Percentiles rank a stretch among this genome's conserved stretches.
Conservation (phyloP, 2,888 invertebrate species). For the Cryptophagus acutangulus region DNA sequence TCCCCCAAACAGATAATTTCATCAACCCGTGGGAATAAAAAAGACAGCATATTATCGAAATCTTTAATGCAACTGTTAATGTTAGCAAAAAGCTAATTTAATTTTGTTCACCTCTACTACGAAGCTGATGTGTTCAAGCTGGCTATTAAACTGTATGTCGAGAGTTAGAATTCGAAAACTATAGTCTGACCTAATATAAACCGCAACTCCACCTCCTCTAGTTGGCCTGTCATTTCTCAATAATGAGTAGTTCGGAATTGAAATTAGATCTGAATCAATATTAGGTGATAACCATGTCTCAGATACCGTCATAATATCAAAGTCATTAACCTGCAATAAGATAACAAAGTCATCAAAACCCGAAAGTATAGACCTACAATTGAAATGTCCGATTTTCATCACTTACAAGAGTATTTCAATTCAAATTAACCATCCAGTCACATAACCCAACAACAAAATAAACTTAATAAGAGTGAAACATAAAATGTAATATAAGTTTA, state of each 20-base stretch:
- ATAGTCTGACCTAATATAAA: neutral
- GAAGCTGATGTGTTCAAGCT: neutral
- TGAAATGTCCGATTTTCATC: conserved; percentile 1
- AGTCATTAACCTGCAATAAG: neutral
- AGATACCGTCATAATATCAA: neutral
- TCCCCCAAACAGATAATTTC: neutral
- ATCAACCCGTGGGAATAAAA: neutral
- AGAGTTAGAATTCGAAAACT: neutral
- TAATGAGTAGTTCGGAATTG: neutral
- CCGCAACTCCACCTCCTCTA: neutral
- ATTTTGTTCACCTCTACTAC: neutral
- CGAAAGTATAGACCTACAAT: neutral
- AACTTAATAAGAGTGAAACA: too few species aligned
- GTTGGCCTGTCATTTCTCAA: neutral
- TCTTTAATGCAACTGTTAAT: neutral
- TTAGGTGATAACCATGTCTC: neutral
- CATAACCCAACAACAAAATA: too few species aligned
- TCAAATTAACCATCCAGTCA: too few species aligned
- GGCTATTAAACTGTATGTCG: neutral
- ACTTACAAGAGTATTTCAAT: too few species aligned
- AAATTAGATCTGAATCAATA: neutral
- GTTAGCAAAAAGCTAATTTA: neutral
- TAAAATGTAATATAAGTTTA: too few species aligned
- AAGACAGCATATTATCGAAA: neutral
- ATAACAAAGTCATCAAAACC: neutral